Conservation (phyloP, 2,113 vertebrate species). For the Tyrannus savana region DNA sequence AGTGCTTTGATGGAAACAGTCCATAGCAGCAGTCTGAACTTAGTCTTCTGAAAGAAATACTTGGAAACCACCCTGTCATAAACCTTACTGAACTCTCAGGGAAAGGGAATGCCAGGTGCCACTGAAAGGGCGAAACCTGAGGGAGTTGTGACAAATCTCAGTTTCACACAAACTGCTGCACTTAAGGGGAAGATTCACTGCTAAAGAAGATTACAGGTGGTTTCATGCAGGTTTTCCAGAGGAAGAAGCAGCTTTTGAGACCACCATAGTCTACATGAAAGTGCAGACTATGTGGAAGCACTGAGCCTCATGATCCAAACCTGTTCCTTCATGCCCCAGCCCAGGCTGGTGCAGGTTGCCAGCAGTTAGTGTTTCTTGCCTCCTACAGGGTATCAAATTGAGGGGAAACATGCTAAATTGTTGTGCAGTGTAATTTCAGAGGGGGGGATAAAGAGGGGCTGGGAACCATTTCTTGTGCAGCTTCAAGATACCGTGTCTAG, state of each 20-base stretch:
- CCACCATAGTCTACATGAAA: neutral
- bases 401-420: neutral
- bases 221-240: neutral
- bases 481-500: neutral
- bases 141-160: neutral
- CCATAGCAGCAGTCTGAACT: neutral
- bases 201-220: neutral
- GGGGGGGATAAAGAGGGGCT: rapidly evolving
- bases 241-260: neutral
- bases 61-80: neutral
- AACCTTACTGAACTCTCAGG: neutral
- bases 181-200: neutral
- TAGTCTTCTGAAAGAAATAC: neutral
- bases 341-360: neutral
- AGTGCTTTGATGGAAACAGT: neutral
- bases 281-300: neutral
- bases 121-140: neutral
- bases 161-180: neutral
- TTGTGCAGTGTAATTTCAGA: neutral
- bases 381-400: neutral
- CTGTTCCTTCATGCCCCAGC: neutral
- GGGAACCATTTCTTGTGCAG: neutral
- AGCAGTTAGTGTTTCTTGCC: neutral
- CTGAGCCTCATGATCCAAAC: neutral
- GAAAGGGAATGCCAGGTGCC: neutral